phyloP scores from a whole-genome alignment of 1,140 invertebrate genomes.

The Vollenhovia emeryi region DNA sequence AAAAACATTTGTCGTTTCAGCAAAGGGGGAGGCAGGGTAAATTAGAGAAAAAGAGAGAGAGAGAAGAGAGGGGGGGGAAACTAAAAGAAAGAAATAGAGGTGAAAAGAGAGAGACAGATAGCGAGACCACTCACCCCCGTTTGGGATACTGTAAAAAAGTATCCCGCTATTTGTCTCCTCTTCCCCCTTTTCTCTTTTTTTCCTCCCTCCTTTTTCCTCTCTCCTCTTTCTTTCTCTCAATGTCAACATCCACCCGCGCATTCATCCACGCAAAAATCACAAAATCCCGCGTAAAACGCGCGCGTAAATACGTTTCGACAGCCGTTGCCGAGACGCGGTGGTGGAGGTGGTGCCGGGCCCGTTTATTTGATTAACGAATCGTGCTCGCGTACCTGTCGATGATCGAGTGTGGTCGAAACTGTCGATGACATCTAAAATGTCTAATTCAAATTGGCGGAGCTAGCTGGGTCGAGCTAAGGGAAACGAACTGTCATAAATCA shows the following conservation, averaged over 20 bases:
- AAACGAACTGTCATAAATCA: conserved; percentile 53
- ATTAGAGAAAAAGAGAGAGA: conserved; percentile 20
- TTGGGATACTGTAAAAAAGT: conserved; percentile 40
- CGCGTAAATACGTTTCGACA: conserved; percentile 54
- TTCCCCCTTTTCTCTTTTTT: neutral
- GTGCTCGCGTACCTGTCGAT: conserved; percentile 53
- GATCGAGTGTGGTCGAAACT: conserved; percentile 54
- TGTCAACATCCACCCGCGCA: conserved; percentile 70
- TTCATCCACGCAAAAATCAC: conserved; percentile 74
- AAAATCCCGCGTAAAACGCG: conserved; percentile 70
- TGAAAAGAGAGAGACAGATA: neutral
- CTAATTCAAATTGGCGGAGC: conserved; percentile 52
- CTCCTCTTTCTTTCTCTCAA: conserved; percentile 47
- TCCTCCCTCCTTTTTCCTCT: neutral
- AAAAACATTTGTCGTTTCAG: conserved; percentile 59
- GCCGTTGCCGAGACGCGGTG: conserved; percentile 27
- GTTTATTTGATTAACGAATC: conserved; percentile 60
- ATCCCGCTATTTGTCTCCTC: neutral
- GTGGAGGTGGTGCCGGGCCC: conserved; percentile 16
- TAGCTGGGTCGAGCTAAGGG: conserved; percentile 48
- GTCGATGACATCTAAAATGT: conserved; percentile 52
- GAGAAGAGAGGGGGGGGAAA: no score
- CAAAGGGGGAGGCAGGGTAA: conserved; percentile 19
- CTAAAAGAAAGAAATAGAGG: neutral
- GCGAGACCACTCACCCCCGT: conserved; percentile 12